A percentile compares a stretch with the other conserved stretches of the same genome.
These are phyloP conservation scores for Rhea pennata DNA, from an alignment of 2,113 vertebrate genomes.

Conservation along the genomic window DNA sequence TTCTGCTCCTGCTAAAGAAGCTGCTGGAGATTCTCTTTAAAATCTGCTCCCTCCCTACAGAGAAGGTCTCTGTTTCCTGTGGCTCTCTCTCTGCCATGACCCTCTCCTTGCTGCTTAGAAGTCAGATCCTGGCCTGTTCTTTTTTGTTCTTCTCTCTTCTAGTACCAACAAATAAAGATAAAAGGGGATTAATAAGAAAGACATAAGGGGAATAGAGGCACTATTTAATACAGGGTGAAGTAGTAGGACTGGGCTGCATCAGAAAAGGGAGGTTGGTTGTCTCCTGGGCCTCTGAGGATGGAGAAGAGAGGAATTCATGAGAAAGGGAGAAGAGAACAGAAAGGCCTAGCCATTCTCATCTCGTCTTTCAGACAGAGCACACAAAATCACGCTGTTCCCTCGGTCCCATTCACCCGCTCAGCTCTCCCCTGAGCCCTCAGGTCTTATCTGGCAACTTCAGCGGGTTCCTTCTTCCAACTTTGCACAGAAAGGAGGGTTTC, in stretches of 20 bases:
- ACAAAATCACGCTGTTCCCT: background rate
- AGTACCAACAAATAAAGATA: background rate
- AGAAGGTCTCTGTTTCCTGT: background rate
- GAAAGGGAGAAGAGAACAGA: background rate
- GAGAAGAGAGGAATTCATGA: background rate
- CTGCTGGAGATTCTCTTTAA: background rate
- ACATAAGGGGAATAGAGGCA: background rate
- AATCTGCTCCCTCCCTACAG: background rate
- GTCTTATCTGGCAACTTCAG: background rate
- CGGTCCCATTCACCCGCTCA: accelerated
- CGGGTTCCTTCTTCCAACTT: background rate
- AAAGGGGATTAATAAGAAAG: background rate
- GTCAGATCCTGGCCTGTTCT: background rate
- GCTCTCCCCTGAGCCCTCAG: background rate
- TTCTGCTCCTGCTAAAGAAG: background rate
- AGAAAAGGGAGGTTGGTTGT: background rate
- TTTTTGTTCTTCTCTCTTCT: background rate
- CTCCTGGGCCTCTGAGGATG: background rate
- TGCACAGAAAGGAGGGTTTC: background rate
- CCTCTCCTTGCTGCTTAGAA: background rate
- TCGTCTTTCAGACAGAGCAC: background rate
- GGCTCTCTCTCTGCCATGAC: background rate
- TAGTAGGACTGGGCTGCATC: background rate
- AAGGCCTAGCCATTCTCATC: background rate
- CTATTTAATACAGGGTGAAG: background rate